Base-by-base conservation (phyloP, 2,113 vertebrate genomes). In the Gasterosteus aculeatus region DNA sequence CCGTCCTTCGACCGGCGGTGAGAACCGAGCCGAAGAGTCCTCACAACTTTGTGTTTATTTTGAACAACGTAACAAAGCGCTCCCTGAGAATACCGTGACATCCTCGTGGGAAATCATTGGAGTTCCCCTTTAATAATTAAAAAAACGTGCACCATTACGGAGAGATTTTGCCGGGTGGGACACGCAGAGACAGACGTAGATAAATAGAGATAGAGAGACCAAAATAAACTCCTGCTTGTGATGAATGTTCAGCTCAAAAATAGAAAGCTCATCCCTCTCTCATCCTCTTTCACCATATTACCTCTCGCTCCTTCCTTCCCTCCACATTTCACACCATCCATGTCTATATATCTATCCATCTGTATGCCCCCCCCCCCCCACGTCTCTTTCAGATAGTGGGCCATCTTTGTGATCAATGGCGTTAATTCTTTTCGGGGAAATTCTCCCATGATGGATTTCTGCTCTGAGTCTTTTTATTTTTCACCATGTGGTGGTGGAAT, bases 371-470 rank as follows among this genome's bases (percentile, higher is more conserved):
- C 57, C 64, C 4, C 69, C 51, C 60, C 77, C 57, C 64, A 4
- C 69, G 58, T 69, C 72, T 69, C 80, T 53, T 70, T 84, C 71
- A 71, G 73, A 87, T 85, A 67, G 77, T 2, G 60, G 78, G 78
- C 82, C 83, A 92, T 92, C 88, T 84, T 81, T 78, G 80, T 87
- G 86, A 93, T 92, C 88, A 93, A 91, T 90, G 86, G 81, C 82
- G 75, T 82, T 88, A 80, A 85, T 86, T 88, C 82, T 88, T 88
- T 90, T 82, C 83, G 57, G 54, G 78, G 88, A 90, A 87, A 90
- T 83, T 89, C 77, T 80, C 49, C 70, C 42, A 3, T 85, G 83
- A 90, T 89, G 77, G 69, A 84, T 88, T 85, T 89, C 74, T 67
- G 68, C 31, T 42, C 67, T 29, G 49, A 39, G 9, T 33, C 11